Base-by-base conservation (phyloP, 2,797 vertebrate genomes). In the Craterocephalus amniculus region DNA sequence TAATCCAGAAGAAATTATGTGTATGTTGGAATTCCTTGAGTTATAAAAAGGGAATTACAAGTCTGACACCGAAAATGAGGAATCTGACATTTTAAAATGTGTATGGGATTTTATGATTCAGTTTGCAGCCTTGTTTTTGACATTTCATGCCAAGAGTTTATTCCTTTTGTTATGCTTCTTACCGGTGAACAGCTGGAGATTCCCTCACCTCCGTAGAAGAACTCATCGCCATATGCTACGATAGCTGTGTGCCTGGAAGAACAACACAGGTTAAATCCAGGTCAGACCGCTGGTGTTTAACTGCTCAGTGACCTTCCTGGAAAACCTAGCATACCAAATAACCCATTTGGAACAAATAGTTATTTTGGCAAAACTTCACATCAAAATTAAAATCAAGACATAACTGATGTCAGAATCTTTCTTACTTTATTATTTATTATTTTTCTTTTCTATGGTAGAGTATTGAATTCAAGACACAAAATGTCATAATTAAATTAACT, bases 181-280 rank as follows among this genome's bases (percentile, higher is more conserved):
- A 99, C 97, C 80, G 97, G 98, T 45, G 94, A 90, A 85, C 97
- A 99, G 93, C 96, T 99, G 72, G 97, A 96, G 82, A 99, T 99
- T 4, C 98, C 98, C 2, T 95, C 95, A 4, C 96, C 96, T 73
- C 97, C 96, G 18, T 95, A 99, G 93, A 97, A 99, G 91, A 98
- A 99, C 83, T 99, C 98, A 67, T 99, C 97, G 32, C 97, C 96
- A 78, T 97, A 97, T 31, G 97, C 94, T 81, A 99, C 96, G 78
- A 99, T 96, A 78, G 98, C 96, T n/a, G 97, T 99, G 83, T 99
- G 98, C 98, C 97, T 99, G 91, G n/a, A 76, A 87, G 35, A 70
- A 67, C 70, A 63, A 14, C 7, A 63, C 26, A 49, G 20, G 11
- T n/a, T 27, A 27, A 72, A 72, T 74, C 55, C 63, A 75, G 60